Evolutionary conservation across 2,113 vertebrate species (phyloP).

Genomic region (Odobenus rosmarus): DNA sequence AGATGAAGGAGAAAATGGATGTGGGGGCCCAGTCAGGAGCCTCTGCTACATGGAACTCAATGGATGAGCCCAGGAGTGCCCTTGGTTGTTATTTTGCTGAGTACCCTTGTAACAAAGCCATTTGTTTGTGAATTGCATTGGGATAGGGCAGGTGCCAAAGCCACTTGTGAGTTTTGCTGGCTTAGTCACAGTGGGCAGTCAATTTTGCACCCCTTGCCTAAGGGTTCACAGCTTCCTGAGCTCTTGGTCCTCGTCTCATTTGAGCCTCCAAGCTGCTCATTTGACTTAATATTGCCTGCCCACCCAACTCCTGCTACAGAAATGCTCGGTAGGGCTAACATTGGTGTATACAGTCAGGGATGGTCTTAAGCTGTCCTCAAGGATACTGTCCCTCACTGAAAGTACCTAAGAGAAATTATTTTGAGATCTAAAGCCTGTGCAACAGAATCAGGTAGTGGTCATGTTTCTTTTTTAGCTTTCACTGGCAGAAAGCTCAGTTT

Average conservation of each 20-base stretch:
- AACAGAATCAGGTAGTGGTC: neutral
- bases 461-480: neutral
- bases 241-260: neutral
- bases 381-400: neutral
- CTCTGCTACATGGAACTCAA: neutral
- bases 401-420: neutral
- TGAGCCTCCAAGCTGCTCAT: neutral
- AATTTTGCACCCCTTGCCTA: neutral
- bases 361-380: neutral
- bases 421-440: neutral
- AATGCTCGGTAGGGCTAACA: neutral
- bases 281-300: neutral
- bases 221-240: neutral
- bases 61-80: neutral
- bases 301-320: neutral
- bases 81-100: neutral
- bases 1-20: neutral
- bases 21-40: neutral
- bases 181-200: neutral
- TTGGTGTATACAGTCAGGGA: neutral
- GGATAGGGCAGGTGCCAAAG: neutral
- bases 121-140: neutral
- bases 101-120: neutral
- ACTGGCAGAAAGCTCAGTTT: neutral
- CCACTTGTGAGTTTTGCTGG: neutral